Conservation (phyloP, 2,797 vertebrate genomes). For the Clarias laeviceps region DNA sequence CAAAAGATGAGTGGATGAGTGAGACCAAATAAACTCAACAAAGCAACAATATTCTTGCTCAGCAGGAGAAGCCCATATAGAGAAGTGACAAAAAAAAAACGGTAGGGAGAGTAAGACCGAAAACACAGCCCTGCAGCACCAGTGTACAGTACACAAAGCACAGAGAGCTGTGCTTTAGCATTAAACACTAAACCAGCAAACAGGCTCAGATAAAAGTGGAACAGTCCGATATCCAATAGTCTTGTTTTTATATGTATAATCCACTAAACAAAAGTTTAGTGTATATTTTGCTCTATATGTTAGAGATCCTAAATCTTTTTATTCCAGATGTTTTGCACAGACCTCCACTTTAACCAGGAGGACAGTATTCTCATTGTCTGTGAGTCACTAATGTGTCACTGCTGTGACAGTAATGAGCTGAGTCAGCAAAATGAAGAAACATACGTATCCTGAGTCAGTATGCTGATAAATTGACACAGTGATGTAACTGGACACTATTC, state of each 20-base stretch:
- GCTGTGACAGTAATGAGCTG: neutral
- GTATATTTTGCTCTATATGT: neutral
- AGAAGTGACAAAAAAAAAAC: constrained; percentile 8
- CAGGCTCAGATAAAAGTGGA: constrained; percentile 13
- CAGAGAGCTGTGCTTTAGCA: constrained; percentile 31
- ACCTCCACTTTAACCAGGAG: neutral
- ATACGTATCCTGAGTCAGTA: constrained; percentile 2
- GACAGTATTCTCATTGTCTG: neutral
- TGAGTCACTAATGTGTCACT: constrained; percentile 7
- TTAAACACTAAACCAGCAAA: constrained; percentile 34
- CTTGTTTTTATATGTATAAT: neutral
- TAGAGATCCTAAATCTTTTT: neutral
- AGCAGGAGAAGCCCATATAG: constrained; percentile 40
- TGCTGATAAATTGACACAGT: constrained; percentile 4
- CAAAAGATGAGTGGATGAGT: constrained; percentile 42
- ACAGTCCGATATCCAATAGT: neutral
- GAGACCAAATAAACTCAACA: constrained; percentile 33
- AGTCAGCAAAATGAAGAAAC: constrained; percentile 11
- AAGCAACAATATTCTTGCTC: constrained; percentile 26
- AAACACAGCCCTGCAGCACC: constrained; percentile 65
- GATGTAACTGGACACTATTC: neutral
- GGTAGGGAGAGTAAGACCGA: constrained; percentile 2
- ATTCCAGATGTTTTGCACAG: neutral
- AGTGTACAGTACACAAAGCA: constrained; percentile 52
- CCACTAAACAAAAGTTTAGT: neutral